Evolutionary conservation across 2,113 vertebrate species (phyloP).

Genomic region (Callaeas wilsoni): DNA sequence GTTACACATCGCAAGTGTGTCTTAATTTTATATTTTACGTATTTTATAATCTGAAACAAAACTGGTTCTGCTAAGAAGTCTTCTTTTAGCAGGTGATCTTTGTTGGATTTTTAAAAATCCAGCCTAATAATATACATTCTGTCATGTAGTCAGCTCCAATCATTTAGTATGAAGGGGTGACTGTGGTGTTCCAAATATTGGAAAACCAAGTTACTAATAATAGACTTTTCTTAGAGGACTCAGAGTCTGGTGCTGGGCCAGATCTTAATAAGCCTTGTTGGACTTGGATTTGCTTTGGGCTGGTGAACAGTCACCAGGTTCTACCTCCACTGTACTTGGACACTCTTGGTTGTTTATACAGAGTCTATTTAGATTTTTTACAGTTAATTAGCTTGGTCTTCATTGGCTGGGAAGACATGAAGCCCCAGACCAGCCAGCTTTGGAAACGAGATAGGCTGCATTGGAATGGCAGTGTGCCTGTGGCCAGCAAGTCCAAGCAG

Average conservation of each 20-base stretch:
- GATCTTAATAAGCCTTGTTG: neutral
- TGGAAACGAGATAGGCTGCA: accelerated
- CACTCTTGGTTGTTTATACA: neutral
- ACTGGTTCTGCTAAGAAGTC: neutral
- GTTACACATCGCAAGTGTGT: too few species aligned
- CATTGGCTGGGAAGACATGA: neutral
- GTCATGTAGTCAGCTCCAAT: neutral
- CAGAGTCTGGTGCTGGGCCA: neutral
- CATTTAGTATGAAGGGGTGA: neutral
- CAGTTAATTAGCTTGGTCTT: neutral
- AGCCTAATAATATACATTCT: neutral
- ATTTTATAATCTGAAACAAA: too few species aligned
- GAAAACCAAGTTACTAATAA: neutral
- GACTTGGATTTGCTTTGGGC: neutral
- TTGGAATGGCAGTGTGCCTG: neutral
- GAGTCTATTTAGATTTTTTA: neutral
- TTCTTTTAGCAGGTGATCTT: neutral
- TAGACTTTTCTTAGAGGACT: neutral
- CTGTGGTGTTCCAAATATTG: neutral
- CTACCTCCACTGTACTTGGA: neutral
- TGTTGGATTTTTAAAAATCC: neutral
- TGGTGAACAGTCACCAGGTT: neutral
- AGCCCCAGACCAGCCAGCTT: neutral
- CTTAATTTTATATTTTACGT: too few species aligned
- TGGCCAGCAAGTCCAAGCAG: accelerated